These are phyloP conservation scores for Athene noctua DNA, from an alignment of 2,113 vertebrate species.

Conservation along the genomic window DNA sequence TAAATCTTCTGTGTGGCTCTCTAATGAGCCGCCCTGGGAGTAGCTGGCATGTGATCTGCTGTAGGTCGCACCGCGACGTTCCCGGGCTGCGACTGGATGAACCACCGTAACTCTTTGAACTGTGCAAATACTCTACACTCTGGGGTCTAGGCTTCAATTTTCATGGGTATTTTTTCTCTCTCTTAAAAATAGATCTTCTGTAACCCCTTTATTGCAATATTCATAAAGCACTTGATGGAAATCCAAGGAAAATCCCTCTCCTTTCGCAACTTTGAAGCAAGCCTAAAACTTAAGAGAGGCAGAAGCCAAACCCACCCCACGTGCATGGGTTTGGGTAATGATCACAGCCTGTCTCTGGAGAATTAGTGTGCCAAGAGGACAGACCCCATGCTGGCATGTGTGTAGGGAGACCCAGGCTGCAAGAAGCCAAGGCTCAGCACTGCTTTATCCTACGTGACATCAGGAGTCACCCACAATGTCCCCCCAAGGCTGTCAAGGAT, in stretches of 20 bases:
- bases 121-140: slow-evolving; percentile 59
- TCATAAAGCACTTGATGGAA: slow-evolving; percentile 37
- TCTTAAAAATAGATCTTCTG: slow-evolving; percentile 63
- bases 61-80: slow-evolving; percentile 34
- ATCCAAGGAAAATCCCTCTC: slow-evolving; percentile 54
- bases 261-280: slow-evolving; percentile 14
- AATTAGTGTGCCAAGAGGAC: neutral
- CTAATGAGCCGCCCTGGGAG: slow-evolving; percentile 61
- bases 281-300: neutral
- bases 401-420: neutral
- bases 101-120: slow-evolving; percentile 59
- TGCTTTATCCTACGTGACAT: neutral
- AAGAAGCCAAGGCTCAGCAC: neutral
- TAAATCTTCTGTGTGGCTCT: slow-evolving; percentile 59
- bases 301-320: neutral
- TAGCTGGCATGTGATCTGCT: slow-evolving; percentile 18
- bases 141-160: slow-evolving; percentile 52
- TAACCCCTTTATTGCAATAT: slow-evolving; percentile 57
- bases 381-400: rapidly evolving
- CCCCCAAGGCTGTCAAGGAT: neutral
- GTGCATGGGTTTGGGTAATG: neutral
- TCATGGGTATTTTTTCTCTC: slow-evolving; percentile 47
- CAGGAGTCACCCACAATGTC: neutral
- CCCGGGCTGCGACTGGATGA: slow-evolving; percentile 41
- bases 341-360: neutral